A percentile compares a stretch with the other conserved stretches of the same genome.
Conservation (phyloP, 1,140 invertebrate genomes). For the Polyergus mexicanus region DNA sequence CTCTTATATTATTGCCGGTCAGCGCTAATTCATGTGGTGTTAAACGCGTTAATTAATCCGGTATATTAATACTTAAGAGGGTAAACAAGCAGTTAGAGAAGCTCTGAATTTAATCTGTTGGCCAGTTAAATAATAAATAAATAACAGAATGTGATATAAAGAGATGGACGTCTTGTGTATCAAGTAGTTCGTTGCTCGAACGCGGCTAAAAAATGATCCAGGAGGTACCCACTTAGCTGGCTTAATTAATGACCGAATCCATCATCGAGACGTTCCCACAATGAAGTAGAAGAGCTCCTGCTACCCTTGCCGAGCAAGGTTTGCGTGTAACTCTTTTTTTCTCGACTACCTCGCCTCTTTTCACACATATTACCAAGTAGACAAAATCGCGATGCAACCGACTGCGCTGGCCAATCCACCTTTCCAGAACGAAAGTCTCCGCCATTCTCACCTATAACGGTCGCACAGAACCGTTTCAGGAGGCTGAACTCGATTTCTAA, state of each 20-base stretch:
- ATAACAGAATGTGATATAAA: neutral
- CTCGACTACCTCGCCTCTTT: conserved; percentile 52
- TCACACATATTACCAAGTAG: conserved; percentile 54
- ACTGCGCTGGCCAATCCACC: conserved; percentile 52
- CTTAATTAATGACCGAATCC: conserved; percentile 68
- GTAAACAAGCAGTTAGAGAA: neutral
- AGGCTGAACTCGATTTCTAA: conserved; percentile 84
- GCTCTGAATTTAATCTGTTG: conserved; percentile 41
- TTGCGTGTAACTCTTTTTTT: conserved; percentile 60
- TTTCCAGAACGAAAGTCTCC: conserved; percentile 40
- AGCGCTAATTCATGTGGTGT: conserved; percentile 13
- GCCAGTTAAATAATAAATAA: conserved; percentile 33
- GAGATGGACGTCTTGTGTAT: conserved; percentile 13
- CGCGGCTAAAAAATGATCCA: conserved; percentile 61
- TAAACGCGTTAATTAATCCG: conserved; percentile 48
- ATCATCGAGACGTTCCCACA: conserved; percentile 60
- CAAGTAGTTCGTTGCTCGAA: conserved; percentile 51
- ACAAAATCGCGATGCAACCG: conserved; percentile 73
- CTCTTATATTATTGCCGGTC: conserved; percentile 27
- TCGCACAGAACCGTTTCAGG: conserved; percentile 82
- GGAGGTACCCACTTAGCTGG: conserved; percentile 46
- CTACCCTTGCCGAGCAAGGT: conserved; percentile 11
- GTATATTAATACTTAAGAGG: conserved; percentile 36
- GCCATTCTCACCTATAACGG: conserved; percentile 72
- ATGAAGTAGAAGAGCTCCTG: conserved; percentile 39